These are phyloP conservation scores for Struthidea cinerea DNA, from an alignment of 2,113 vertebrate species.

Conservation along the genomic window DNA sequence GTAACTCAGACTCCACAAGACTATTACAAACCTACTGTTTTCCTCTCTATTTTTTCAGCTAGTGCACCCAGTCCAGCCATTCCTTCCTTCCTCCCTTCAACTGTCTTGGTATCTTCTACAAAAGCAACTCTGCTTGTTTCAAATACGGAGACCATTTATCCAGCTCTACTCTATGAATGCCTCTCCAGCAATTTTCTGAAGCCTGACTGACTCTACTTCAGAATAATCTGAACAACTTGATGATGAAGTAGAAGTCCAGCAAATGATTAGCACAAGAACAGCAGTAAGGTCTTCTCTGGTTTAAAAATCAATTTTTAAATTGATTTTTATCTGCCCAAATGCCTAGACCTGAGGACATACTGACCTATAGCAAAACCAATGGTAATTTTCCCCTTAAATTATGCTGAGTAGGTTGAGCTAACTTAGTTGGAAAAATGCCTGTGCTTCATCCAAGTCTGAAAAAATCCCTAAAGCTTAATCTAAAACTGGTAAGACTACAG, in stretches of 20 bases:
- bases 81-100: neutral
- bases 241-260: neutral
- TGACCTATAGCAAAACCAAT: neutral
- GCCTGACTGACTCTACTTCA: neutral
- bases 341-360: neutral
- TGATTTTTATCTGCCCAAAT: neutral
- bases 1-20: neutral
- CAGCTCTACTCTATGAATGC: neutral
- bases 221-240: neutral
- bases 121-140: neutral
- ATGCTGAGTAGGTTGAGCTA: neutral
- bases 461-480: neutral
- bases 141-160: neutral
- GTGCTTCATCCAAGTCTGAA: neutral
- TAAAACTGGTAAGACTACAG: neutral
- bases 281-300: neutral
- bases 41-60: neutral
- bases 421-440: neutral
- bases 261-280: neutral
- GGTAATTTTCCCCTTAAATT: neutral
- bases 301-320: neutral
- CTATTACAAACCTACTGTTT: neutral
- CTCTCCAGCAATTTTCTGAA: neutral
- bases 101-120: neutral
- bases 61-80: neutral